These are phyloP conservation scores for Metopia argyrocephala DNA, from an alignment of 2,888 invertebrate species.

Conservation along the genomic window DNA sequence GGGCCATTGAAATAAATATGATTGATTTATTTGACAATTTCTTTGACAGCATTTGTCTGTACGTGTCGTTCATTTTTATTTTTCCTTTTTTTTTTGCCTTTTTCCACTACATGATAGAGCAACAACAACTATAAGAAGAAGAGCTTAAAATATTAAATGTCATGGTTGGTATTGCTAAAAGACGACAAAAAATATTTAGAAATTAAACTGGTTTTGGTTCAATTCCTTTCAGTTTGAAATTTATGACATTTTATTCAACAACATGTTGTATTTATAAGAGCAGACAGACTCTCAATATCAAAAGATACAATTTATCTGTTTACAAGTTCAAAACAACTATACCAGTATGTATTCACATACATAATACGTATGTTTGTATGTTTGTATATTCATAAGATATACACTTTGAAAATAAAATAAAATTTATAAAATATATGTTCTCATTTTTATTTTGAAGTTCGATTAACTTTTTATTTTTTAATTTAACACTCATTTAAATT, in stretches of 20 bases:
- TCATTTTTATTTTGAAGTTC: neutral
- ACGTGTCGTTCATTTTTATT: conserved; percentile 70
- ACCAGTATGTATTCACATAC: neutral
- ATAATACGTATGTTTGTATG: no score
- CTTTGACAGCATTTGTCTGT: conserved; percentile 71
- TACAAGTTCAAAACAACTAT: neutral
- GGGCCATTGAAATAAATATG: conserved; percentile 74
- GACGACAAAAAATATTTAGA: neutral
- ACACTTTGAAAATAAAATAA: neutral
- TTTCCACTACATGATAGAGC: neutral
- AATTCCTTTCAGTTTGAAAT: conserved; percentile 14
- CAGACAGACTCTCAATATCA: no score
- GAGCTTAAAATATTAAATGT: conserved; percentile 16
- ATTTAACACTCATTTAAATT: neutral
- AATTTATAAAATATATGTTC: neutral
- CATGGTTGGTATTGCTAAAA: conserved; percentile 11
- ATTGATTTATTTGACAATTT: conserved; percentile 76
- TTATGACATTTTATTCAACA: conserved; percentile 21
- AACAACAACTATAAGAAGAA: conserved; percentile 7
- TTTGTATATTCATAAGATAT: neutral
- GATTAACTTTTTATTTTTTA: neutral
- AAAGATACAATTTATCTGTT: neutral
- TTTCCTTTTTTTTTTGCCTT: neutral
- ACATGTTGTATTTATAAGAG: conserved; percentile 10
- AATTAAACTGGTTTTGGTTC: conserved; percentile 43